Evolutionary conservation across 2,888 invertebrate species (phyloP), one percentile per base, ranked within the genome.

Genomic region (Tinea pellionella): DNA sequence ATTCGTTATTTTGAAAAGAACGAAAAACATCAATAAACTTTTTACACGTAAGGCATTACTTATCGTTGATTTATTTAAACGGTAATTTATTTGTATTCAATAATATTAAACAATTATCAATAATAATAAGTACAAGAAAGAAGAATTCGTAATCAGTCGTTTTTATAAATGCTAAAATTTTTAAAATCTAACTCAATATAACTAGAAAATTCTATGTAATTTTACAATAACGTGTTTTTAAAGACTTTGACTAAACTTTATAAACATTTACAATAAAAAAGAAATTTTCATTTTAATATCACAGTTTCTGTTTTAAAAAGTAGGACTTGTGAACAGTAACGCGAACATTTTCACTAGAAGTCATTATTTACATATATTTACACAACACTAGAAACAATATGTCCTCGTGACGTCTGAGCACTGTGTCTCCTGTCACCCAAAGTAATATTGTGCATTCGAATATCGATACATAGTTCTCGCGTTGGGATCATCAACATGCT

Each of bases 341-440:
- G 58, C 55, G 29, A 59, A 61, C 32, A 43, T 55, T 29, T 56
- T 32, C 47, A 60, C 59, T 58, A 61, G 47, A 37, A 47, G 15
- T 47, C 59, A 61, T 58, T 59, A 60, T 43, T 61, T 78, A 80
- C 72, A 80, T 42, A 77, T 74, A 73, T 75, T 80, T 82, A 82
- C 80, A 77, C 77, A 58, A 69, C 55, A 74, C 81, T 89, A 89
- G 81, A 89, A 89, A 85, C 89, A 89, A 76, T 89, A 89, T 73
- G 89, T 89, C 74, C 89, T 85, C 64, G 89, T 84, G 66, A 84
- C 82, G 66, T 87, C 88, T 71, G 87, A 83, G 72, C 88, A 82
- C 69, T 76, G 80, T 72, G 80, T 82, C 65, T 89, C 88, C 75
- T 90, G 92, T 93, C 93, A 94, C 90, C 93, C 93, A 73, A 93